Percentiles rank a stretch among this genome's conserved stretches.
These are phyloP conservation scores for Pipra filicauda DNA, from an alignment of 2,113 vertebrate species.

Conservation along the genomic window DNA sequence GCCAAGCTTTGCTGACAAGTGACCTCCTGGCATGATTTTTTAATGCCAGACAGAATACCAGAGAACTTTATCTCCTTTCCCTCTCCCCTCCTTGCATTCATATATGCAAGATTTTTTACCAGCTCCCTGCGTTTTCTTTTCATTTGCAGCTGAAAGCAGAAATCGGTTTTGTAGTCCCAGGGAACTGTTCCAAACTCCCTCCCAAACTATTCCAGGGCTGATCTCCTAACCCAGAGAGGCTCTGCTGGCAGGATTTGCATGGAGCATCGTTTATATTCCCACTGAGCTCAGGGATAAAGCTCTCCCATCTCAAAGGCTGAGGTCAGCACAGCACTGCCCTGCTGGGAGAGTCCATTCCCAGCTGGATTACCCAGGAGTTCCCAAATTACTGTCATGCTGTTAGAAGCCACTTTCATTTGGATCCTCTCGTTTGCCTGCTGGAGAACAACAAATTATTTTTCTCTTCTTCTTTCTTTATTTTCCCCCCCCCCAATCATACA, in stretches of 20 bases:
- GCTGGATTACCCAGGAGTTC: background rate
- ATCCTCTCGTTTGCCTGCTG: background rate
- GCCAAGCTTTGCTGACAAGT: background rate
- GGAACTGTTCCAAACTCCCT: slow-evolving; percentile 1
- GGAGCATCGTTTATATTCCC: background rate
- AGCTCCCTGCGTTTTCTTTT: background rate
- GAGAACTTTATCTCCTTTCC: background rate
- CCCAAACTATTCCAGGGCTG: slow-evolving; percentile 15
- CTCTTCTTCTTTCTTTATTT: background rate
- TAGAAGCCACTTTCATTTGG: background rate
- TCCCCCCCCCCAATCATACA: background rate
- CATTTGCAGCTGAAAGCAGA: background rate
- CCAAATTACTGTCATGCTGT: background rate
- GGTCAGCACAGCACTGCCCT: background rate
- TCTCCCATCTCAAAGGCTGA: background rate
- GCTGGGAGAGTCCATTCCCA: background rate
- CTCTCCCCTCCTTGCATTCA: background rate
- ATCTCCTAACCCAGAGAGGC: background rate
- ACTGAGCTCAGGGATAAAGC: background rate
- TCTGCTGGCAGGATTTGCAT: background rate
- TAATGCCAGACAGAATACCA: background rate
- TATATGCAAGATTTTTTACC: background rate
- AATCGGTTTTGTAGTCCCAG: background rate
- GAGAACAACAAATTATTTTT: background rate
- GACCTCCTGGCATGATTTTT: background rate